Base-by-base conservation (phyloP, 2,113 vertebrate species). In the Cyphomyrus plagiostoma region DNA sequence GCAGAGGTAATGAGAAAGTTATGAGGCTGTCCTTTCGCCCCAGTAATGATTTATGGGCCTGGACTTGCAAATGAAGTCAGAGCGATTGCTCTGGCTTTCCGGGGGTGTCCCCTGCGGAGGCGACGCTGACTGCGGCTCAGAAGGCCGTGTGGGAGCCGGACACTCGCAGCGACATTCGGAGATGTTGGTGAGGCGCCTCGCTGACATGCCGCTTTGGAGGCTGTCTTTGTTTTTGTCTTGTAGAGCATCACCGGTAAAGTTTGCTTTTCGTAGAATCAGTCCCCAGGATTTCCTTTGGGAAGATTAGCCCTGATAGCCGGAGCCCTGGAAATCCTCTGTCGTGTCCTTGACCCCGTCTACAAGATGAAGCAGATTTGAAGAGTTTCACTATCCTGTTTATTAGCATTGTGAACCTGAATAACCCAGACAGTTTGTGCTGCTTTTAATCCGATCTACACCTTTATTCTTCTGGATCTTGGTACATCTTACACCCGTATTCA, bases 1-100 rank as follows among this genome's bases (percentile, higher is more conserved):
- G 35, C 8, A 77, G 88, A 30, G 50, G 77, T 84, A 89, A 89
- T 89, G 88, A 89, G 88, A 84, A 89, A 58, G 88, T 89, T 89
- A 84, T 89, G 88, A 89, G 88, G 80, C 74, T 83, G 45, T 48
- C 49, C 52, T 39, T 50, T 13, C 5, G 48, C 8, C 46, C 13
- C 74, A 8, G n/a, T 10, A 1, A 58, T 77, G 70, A 89, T 89
- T 89, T 89, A 89, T 82, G 88, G 49, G 88, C 48, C 35, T 23
- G 46, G 77, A 53, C 70, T 89, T 80, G 70, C 88, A 80, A 89
- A 89, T 89, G 70, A 42, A 82, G 88, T 53, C 39, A 53, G 80
- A 89, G 39, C 50, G 45, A 52, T 82, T 49, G 15, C 46, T 48
- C 17, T 35, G 23, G 85, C 23, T 82, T 82, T 89, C 13, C 1